Evolutionary conservation across 2,888 invertebrate genomes (phyloP), one percentile per base, ranked within the genome.

Genomic region (Slavum lentiscoides): DNA sequence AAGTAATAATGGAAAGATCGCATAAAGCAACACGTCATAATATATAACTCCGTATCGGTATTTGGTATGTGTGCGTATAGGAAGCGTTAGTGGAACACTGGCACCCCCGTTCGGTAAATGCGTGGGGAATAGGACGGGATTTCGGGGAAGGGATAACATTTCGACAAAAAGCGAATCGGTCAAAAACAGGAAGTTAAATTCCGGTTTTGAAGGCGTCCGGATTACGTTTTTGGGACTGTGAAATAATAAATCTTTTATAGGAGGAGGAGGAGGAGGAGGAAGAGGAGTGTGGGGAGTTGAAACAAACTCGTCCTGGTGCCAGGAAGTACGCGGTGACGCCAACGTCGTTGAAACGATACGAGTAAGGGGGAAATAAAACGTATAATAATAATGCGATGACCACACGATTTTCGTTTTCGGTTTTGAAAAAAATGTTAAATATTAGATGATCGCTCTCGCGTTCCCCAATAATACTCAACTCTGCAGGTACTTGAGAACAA

Each of bases 91-190:
- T 13, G 58, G 74, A 23, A 4, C 4, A 15, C n/a, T n/a, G n/a
- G n/a, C 55, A 67, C 1, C 58, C 3, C 74, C n/a, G 23, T 74
- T 21, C 15, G 30, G 53, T 30, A 21, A n/a, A 30, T n/a, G 53
- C n/a, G n/a, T 19, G 17, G 23, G 21, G 66, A 11, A n/a, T 21
- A 19, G 39, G 39, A 58, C 30, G 30, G 55, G 5, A 55, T 19
- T 55, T 58, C 23, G 37, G 0, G 19, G 53, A 55, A 19, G 39
- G 55, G 23, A 58, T 58, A 66, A 75, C 39, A 58, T 66, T 75
- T 66, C 74, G 66, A 75, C 39, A 66, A 67, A 67, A 75, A 39
- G 39, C 66, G 74, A 75, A 67, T 66, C 66, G 74, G 66, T 75
- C 74, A 58, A 58, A 75, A 75, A 55, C 66, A 66, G 66, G 74